A percentile compares a stretch with the other conserved stretches of the same genome.
Conservation (phyloP, 2,888 invertebrate genomes). For the Ganaspis brasiliensis region DNA sequence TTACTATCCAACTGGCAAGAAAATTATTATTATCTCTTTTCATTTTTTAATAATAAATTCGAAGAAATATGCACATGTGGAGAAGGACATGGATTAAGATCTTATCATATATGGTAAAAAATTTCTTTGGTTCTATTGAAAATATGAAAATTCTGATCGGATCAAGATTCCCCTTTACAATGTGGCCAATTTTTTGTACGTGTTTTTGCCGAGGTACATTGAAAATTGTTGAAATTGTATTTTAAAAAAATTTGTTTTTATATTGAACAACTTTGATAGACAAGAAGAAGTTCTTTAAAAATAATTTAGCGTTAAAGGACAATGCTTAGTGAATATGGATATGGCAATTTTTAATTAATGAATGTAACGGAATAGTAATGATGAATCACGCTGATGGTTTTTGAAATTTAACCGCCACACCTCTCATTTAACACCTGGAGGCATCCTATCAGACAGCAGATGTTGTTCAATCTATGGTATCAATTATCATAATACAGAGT, state of each 20-base stretch:
- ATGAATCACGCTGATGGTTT: not conserved
- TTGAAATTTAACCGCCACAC: constrained; percentile 13
- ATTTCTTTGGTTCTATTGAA: not conserved
- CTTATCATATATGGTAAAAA: not conserved
- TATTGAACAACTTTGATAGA: too few relatives aligned
- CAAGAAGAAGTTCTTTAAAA: too few relatives aligned
- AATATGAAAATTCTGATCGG: constrained; percentile 3
- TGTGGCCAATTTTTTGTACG: not conserved
- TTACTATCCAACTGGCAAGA: too few relatives aligned
- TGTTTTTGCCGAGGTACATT: too few relatives aligned
- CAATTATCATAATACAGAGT: constrained; percentile 25
- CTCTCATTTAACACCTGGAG: constrained; percentile 40
- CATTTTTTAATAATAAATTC: too few relatives aligned
- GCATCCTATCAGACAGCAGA: constrained; percentile 32
- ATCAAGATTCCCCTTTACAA: not conserved
- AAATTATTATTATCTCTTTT: too few relatives aligned
- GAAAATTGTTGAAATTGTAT: too few relatives aligned
- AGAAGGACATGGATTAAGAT: not conserved
- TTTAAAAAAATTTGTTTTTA: not conserved
- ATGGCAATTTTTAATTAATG: not conserved
- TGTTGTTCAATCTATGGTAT: constrained; percentile 38
- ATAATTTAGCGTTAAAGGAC: too few relatives aligned
- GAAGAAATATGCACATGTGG: not conserved
- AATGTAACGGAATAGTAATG: constrained; percentile 2
- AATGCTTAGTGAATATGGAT: too few relatives aligned